Evolutionary conservation across 2,113 vertebrate genomes (phyloP), one percentile per base, ranked within the genome.

Genomic region (Pelmatolapia mariae): DNA sequence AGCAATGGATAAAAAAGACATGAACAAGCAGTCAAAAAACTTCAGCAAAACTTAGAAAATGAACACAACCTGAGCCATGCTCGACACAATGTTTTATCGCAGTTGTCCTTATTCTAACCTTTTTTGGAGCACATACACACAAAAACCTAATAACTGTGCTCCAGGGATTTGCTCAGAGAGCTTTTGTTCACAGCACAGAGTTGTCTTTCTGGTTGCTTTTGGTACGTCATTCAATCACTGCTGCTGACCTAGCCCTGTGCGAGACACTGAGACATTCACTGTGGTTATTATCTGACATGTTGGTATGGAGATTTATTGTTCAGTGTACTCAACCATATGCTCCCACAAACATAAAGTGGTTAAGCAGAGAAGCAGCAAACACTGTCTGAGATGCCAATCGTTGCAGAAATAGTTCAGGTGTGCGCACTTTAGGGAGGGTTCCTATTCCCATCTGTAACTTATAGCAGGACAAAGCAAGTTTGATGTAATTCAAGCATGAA

Each of bases 401-500:
- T 50, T 50, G 15, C 4, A 50, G 4, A 78, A 50, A 78, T 8
- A 50, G 26, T 50, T 78, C 71, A 78, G 45, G 10, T n/a, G 26
- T 78, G 26, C 5, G 2, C 10, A 31, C 71, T 50, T 15, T 22
- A 45, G 50, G 4, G 4, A 68, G 43, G 15, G 22, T 50, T 66
- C 12, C 10, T 45, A 9, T 15, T 15, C 83, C 78, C 22, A 52
- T 83, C 33, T 54, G 47, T 18, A 7, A 24, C 6, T 19, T 68
- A 22, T 2, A 24, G 18, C 33, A 26, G 3, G 9, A 45, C 40
- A 84, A 68, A 68, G 5, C 16, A 59, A 53, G 19, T 54, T 47
- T n/a, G 5, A 47, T 11, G 80, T 57, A 45, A 83, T 83, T 80
- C 81, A 85, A 12, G 15, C 11, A 16, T 15, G 33, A 82, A 89